Percentiles rank a stretch among this genome's conserved stretches.
phyloP scores from a whole-genome alignment of 1,140 invertebrate genomes.

The Tachypleus tridentatus region DNA sequence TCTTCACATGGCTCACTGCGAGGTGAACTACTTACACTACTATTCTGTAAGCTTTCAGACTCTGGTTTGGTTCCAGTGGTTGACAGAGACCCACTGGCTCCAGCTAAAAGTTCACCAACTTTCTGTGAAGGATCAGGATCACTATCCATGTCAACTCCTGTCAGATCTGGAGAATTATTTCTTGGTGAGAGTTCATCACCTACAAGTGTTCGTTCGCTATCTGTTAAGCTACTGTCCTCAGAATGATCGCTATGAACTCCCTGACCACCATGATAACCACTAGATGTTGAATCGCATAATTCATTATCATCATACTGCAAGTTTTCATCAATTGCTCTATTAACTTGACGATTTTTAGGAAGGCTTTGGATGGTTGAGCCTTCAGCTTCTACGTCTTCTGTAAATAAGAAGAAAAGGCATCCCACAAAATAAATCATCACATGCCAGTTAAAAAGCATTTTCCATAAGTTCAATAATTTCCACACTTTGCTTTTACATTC shows the following conservation, averaged over 20 bases:
- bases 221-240: slow-evolving; percentile 62
- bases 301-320: slow-evolving; percentile 25
- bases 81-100: slow-evolving; percentile 27
- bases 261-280: slow-evolving; percentile 13
- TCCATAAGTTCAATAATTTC: no score
- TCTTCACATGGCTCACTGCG: slow-evolving; percentile 17
- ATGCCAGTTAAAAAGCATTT: neutral
- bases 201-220: slow-evolving; percentile 45
- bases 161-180: slow-evolving; percentile 23
- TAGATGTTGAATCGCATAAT: slow-evolving; percentile 8
- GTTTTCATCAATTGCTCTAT: neutral
- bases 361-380: neutral
- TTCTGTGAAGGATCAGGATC: slow-evolving; percentile 41
- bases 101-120: slow-evolving; percentile 10
- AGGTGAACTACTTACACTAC: slow-evolving; percentile 35
- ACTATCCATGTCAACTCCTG: slow-evolving; percentile 34
- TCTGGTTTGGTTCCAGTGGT: slow-evolving; percentile 25
- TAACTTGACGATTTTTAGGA: neutral
- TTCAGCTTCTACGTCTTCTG: slow-evolving; percentile 1
- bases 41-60: slow-evolving; percentile 9
- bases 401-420: neutral
- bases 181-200: slow-evolving; percentile 15
- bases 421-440: neutral
- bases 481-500: no score
- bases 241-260: slow-evolving; percentile 52